These are phyloP conservation scores for Styela clava DNA, from an alignment of 23 tunicate genomes.

Conservation along the genomic window DNA sequence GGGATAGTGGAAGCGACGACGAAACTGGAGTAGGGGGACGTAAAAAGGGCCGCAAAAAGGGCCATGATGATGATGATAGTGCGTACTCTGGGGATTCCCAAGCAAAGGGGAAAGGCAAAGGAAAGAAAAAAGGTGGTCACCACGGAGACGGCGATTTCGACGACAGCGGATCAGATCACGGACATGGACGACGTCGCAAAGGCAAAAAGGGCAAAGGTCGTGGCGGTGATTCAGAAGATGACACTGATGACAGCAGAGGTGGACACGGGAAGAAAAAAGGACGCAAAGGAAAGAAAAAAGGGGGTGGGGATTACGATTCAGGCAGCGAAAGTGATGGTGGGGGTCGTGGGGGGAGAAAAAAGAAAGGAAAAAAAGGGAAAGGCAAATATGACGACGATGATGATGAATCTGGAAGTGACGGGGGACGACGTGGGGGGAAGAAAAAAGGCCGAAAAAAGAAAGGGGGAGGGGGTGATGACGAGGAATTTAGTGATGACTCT, in stretches of 20 bases:
- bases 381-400: constrained; percentile 46
- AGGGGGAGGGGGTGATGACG: constrained; percentile 34
- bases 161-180: constrained; percentile 14
- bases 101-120: background rate
- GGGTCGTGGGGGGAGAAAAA: constrained; percentile 36
- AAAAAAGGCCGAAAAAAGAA: constrained; percentile 36
- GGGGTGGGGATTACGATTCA: constrained; percentile 38
- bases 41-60: constrained; percentile 20
- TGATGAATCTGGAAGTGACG: background rate
- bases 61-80: constrained; percentile 44
- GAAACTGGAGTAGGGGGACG: constrained; percentile 22
- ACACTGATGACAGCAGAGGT: constrained; percentile 2
- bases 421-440: constrained; percentile 30
- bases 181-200: background rate
- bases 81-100: constrained; percentile 39
- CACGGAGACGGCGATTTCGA: background rate
- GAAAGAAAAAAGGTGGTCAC: constrained; percentile 21
- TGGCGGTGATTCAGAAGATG: constrained; percentile 19
- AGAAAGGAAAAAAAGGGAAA: constrained; percentile 19
- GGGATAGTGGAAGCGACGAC: constrained; percentile 7
- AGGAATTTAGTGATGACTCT: constrained; percentile 31
- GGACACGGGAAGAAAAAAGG: constrained; percentile 24
- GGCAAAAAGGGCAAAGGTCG: constrained; percentile 15
- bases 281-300: constrained; percentile 30
- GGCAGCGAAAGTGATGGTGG: constrained; percentile 56